A percentile compares a stretch with the other conserved stretches of the same genome.
phyloP scores from a whole-genome alignment of 1,140 invertebrate species.

The Leptoteleia sp. region DNA sequence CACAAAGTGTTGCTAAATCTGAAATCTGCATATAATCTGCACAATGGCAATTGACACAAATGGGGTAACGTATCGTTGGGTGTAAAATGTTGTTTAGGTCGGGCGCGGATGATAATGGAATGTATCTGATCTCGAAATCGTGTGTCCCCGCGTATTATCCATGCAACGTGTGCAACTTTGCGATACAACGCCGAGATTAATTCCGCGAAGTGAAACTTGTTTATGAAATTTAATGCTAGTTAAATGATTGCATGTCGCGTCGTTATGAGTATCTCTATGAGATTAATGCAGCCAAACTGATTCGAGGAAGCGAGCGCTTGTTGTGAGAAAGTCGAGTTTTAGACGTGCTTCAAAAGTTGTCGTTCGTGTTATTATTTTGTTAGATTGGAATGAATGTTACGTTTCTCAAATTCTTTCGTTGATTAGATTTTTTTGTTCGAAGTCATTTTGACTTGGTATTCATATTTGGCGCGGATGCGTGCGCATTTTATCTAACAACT shows the following conservation, averaged over 20 bases:
- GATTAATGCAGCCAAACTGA: constrained; percentile 4
- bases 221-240: constrained; percentile 43
- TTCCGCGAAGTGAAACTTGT: constrained; percentile 41
- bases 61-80: constrained; percentile 5
- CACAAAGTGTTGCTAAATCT: no score
- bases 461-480: no score
- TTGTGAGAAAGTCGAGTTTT: background rate
- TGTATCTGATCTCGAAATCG: constrained; percentile 30
- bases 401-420: no score
- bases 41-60: background rate
- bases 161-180: constrained; percentile 33
- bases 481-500: no score
- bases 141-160: constrained; percentile 15
- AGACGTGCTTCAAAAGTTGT: no score
- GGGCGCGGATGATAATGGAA: constrained; percentile 15
- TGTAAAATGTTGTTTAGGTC: constrained; percentile 16
- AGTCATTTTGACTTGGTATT: no score
- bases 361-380: no score
- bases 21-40: no score
- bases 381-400: no score
- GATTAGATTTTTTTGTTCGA: no score
- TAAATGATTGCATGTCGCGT: constrained; percentile 33
- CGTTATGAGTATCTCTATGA: constrained; percentile 9
- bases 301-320: constrained; percentile 1
- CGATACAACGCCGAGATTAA: constrained; percentile 21